Base-by-base conservation (phyloP, 2,113 vertebrate species). In the Ageneiosus marmoratus region DNA sequence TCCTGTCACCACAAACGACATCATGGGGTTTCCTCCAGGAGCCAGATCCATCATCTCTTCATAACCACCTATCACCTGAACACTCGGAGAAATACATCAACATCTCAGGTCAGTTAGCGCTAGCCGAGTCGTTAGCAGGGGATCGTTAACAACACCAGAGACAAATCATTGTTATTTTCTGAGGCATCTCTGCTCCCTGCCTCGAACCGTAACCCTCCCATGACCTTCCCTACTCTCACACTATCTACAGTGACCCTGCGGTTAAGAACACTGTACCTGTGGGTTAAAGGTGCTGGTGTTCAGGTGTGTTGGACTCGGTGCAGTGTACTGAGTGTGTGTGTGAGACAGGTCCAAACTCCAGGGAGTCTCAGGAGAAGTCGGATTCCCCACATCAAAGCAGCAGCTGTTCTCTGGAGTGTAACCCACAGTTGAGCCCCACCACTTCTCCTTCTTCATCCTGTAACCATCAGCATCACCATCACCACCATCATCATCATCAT, bases 1-100 rank as follows among this genome's bases (percentile, higher is more conserved):
- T 77, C 85, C 82, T 20, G 83, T 44, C n/a, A 72, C 72, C 53
- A 86, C 83, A 67, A 89, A 90, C 5, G 88, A 87, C 87, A 88
- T 88, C 86, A 88, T 89, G 5, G 87, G 86, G 56, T 88, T 87
- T 53, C 76, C 82, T 41, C 88, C 84, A 29, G 88, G 87, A 74
- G 81, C 75, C 20, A 87, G 87, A 55, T 84, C 77, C 74, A 74
- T 79, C 51, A 84, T 29, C 44, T 86, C 55, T 29, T 83, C 48
- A 75, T 34, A 74, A 24, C 75, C 86, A 74, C 80, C 77, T 69
- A 81, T 79, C 73, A 24, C 29, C 56, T 69, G 51, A 85, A 89
- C 41, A 22, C 84, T 41, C 20, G 67, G 11, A 73, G 58, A 63
- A 16, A 70, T 0, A 27, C 1, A 44, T 22, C 11, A 48, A 20